Conservation (phyloP, 1,140 invertebrate species). For the Ceratina calcarata region DNA sequence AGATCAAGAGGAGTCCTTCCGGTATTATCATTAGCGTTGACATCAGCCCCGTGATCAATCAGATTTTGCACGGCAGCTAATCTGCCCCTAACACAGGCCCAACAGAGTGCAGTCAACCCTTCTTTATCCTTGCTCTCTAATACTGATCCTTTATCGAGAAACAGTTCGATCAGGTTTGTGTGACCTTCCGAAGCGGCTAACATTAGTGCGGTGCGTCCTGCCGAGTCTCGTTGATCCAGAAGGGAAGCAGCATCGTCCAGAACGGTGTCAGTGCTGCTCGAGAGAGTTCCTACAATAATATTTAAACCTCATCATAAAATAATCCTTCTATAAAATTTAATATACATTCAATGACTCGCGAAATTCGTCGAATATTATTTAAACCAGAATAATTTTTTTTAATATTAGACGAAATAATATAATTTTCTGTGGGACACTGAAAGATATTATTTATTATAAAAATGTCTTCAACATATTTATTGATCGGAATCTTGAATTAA, state of each 20-base stretch:
- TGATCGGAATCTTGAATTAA: too few species aligned
- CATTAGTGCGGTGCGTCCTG: slow-evolving; percentile 90
- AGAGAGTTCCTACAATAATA: slow-evolving; percentile 74
- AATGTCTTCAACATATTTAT: too few species aligned
- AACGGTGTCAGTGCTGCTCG: slow-evolving; percentile 80
- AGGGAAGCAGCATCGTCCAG: slow-evolving; percentile 82
- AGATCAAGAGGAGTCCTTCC: slow-evolving; percentile 94
- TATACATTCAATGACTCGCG: background rate
- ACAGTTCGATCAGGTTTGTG: slow-evolving; percentile 91
- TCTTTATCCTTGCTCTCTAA: slow-evolving; percentile 91
- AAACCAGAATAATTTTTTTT: too few species aligned
- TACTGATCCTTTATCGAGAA: slow-evolving; percentile 91
- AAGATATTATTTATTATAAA: too few species aligned
- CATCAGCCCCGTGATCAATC: slow-evolving; percentile 90
- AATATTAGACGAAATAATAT: too few species aligned
- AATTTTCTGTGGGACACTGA: too few species aligned
- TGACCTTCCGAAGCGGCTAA: slow-evolving; percentile 95
- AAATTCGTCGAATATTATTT: too few species aligned
- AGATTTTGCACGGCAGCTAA: slow-evolving; percentile 88
- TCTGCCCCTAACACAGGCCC: slow-evolving; percentile 94
- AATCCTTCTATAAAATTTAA: too few species aligned
- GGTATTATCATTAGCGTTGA: slow-evolving; percentile 90
- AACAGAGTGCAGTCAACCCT: slow-evolving; percentile 93
- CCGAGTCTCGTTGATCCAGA: slow-evolving; percentile 85
- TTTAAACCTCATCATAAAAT: background rate